A percentile compares a stretch with the other conserved stretches of the same genome.
Conservation (phyloP, 2,113 vertebrate genomes). For the Dendrocopos noguchii region DNA sequence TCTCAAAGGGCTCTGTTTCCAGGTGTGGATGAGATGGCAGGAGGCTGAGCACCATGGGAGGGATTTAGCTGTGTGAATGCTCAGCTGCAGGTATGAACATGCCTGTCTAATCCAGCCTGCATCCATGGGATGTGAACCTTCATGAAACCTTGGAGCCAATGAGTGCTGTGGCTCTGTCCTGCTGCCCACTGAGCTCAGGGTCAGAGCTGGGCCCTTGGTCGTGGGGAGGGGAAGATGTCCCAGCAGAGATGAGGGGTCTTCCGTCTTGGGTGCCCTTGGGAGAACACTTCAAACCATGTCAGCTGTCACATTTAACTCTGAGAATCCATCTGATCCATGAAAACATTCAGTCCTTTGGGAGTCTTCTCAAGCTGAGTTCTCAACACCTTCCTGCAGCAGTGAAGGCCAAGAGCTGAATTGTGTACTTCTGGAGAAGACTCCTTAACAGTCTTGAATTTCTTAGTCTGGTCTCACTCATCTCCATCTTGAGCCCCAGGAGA, state of each 20-base stretch:
- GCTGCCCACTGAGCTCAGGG: accelerated
- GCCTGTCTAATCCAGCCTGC: background rate
- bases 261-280: background rate
- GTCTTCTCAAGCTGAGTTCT: background rate
- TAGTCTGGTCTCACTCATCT: background rate
- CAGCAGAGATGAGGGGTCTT: accelerated
- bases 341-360: background rate
- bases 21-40: background rate
- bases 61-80: background rate
- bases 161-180: background rate
- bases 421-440: background rate
- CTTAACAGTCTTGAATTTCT: background rate
- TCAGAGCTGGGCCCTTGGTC: background rate
- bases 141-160: background rate
- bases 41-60: background rate
- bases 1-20: background rate
- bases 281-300: background rate
- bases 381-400: background rate
- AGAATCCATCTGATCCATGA: accelerated
- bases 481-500: background rate
- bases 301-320: accelerated
- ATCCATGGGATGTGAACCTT: background rate
- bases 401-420: background rate
- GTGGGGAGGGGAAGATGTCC: background rate
- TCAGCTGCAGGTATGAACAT: background rate